Evolutionary conservation across 2,797 vertebrate species (phyloP), one percentile per base, ranked within the genome.

Genomic region (Tinamus major): DNA sequence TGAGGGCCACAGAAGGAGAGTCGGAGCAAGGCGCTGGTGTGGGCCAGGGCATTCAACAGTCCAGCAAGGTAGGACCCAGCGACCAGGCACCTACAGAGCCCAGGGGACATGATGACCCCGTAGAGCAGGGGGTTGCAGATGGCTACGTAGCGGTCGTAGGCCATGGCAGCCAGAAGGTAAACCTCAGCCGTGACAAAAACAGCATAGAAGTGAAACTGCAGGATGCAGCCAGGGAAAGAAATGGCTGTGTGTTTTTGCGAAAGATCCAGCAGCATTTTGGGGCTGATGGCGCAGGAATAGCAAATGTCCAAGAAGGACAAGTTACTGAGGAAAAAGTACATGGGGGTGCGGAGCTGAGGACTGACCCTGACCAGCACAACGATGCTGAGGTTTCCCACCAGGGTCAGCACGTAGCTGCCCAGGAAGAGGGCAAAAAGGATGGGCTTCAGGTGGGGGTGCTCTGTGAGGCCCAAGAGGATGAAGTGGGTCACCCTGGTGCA

Each of bases 81-180:
- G 7, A 93, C 82, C n/a, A 97, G 87, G 9, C 55, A 44, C 55
- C 63, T 7, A 19, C 96, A 97, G 55, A 96, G 35, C 1, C 19
- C 2, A 21, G 81, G 95, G 58, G 95, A 97, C 96, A 97, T 95
- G 70, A 96, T n/a, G 3, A 68, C 64, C 21, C 65, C 62, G 1
- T 96, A 96, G 75, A 89, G 93, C 11, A 97, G 91, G 11, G 96
- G 95, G 37, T 39, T 79, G 42, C 94, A 96, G 74, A 97, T 96
- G 79, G 97, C 95, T 83, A 96, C 71, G 1, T 94, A 97, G 31
- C 83, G 79, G 44, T 97, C 96, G 31, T 96, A 97, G 51, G 96
- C 96, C 96, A 97, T 96, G 51, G 85, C 91, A 37, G 96, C 94
- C 74, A 97, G 86, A 41, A 96, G 62, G 19, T 96, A 96, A 64